Conservation (phyloP, 2,888 invertebrate species). For the Aleiodes alternator region DNA sequence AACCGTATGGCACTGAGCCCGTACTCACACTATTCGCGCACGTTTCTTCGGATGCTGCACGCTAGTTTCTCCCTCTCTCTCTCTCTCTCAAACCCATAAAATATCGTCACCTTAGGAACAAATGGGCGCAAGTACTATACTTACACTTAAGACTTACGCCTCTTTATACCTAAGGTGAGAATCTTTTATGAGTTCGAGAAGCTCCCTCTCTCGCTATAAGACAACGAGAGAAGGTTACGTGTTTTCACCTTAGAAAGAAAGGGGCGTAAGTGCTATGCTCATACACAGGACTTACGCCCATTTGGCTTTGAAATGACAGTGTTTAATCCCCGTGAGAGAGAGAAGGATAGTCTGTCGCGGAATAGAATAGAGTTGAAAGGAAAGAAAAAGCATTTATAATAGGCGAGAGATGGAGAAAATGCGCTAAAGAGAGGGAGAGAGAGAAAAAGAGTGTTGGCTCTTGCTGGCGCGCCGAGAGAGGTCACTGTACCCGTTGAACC, state of each 20-base stretch:
- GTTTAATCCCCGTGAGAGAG: conserved; percentile 39
- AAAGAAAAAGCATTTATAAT: background rate
- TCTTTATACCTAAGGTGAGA: no score
- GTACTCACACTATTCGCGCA: conserved; percentile 16
- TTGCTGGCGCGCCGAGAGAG: conserved; percentile 40
- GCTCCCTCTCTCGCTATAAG: no score
- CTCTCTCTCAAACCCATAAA: no score
- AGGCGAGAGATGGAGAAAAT: conserved; percentile 1
- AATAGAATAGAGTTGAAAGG: background rate
- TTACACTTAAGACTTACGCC: no score
- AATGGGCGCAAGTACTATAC: no score
- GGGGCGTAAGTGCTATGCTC: no score
- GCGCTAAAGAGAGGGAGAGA: conserved; percentile 33
- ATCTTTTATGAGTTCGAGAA: conserved; percentile 1
- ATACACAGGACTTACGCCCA: no score
- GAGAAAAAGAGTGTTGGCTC: conserved; percentile 25
- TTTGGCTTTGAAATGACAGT: no score
- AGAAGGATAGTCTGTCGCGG: conserved; percentile 19
- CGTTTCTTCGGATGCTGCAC: conserved; percentile 49
- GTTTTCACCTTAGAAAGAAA: no score
- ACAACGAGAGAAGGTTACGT: conserved; percentile 2
- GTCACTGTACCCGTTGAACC: conserved; percentile 49
- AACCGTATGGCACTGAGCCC: background rate
- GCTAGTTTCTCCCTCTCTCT: conserved; percentile 38
- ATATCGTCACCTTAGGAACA: no score